Percentiles rank a stretch among this genome's conserved stretches.
phyloP scores from a whole-genome alignment of 37 sponge, comb jelly and placozoan genomes.

The Eunapius fragilis region DNA sequence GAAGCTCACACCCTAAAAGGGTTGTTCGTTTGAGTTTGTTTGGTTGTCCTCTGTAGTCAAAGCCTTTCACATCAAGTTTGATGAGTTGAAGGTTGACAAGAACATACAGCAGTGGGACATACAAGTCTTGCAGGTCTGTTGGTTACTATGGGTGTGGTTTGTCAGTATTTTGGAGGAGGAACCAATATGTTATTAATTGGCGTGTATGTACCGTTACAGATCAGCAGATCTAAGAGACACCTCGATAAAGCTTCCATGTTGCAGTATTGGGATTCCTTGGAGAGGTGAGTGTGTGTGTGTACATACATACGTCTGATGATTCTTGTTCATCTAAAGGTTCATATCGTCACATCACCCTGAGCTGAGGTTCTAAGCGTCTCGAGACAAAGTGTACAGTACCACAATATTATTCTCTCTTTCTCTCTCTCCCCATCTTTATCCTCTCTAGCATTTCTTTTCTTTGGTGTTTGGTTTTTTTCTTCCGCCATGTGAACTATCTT shows the following conservation, averaged over 20 bases:
- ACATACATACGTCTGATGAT: neutral
- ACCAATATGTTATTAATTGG: neutral
- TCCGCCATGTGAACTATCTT: too few species aligned
- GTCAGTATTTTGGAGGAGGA: neutral
- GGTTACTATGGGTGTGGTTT: neutral
- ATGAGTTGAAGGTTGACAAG: slow-evolving; percentile 72
- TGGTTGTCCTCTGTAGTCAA: slow-evolving; percentile 56
- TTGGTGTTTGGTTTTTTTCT: too few species aligned
- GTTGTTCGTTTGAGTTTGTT: neutral
- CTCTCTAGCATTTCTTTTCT: too few species aligned
- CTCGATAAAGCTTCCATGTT: slow-evolving; percentile 88
- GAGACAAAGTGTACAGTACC: neutral
- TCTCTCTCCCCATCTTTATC: neutral
- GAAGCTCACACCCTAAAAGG: neutral
- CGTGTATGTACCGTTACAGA: slow-evolving; percentile 24
- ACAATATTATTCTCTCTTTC: neutral
- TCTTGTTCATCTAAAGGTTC: slow-evolving; percentile 86
- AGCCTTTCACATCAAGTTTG: slow-evolving; percentile 94
- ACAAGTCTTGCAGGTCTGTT: slow-evolving; percentile 65
- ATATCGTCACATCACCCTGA: slow-evolving; percentile 72
- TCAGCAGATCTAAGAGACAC: slow-evolving; percentile 88
- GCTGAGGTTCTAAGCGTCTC: slow-evolving; percentile 62
- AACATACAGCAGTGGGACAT: slow-evolving; percentile 97
- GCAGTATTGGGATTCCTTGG: slow-evolving; percentile 91
- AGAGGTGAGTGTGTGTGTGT: slow-evolving; percentile 70